Conservation (phyloP, 92 coral and sea anemone genomes). For the Paragorgia papillata region DNA sequence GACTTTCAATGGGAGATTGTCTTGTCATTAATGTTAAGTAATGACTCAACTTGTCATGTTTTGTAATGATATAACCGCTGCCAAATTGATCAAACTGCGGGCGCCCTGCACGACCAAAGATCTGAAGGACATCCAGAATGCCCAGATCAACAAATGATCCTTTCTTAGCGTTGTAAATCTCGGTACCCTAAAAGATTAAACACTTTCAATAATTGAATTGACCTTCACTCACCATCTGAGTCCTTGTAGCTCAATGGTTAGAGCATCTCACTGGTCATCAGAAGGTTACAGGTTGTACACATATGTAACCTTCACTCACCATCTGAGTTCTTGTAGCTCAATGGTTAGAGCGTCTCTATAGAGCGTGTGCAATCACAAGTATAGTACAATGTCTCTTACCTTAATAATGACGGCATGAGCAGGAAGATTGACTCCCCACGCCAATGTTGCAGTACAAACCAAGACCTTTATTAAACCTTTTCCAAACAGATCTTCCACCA, state of each 20-base stretch:
- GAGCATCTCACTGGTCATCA: too few relatives aligned
- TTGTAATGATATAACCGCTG: constrained; percentile 88
- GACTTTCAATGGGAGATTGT: constrained; percentile 98
- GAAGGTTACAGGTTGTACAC: too few relatives aligned
- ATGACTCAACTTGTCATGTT: constrained; percentile 85
- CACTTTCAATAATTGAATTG: not conserved
- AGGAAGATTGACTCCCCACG: constrained; percentile 98
- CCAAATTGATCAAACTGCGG: constrained; percentile 98
- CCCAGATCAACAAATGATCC: constrained; percentile 97
- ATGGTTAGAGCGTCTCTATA: too few relatives aligned
- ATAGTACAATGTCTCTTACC: too few relatives aligned
- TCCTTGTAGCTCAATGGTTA: too few relatives aligned
- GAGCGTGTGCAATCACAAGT: too few relatives aligned
- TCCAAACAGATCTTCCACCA: constrained; percentile 89
- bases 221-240: too few relatives aligned
- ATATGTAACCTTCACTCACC: too few relatives aligned
- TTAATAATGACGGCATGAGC: constrained; percentile 97
- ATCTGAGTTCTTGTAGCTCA: too few relatives aligned
- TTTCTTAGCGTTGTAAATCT: constrained; percentile 93
- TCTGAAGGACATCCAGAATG: constrained; percentile 93
- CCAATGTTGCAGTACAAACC: constrained; percentile 95
- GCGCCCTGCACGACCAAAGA: constrained; percentile 99
- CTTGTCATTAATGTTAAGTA: constrained; percentile 86
- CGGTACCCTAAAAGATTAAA: constrained; percentile 70
- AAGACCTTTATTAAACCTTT: constrained; percentile 85